Base-by-base conservation (phyloP, 92 coral and sea anemone genomes). In the Pocillopora grandis region DNA sequence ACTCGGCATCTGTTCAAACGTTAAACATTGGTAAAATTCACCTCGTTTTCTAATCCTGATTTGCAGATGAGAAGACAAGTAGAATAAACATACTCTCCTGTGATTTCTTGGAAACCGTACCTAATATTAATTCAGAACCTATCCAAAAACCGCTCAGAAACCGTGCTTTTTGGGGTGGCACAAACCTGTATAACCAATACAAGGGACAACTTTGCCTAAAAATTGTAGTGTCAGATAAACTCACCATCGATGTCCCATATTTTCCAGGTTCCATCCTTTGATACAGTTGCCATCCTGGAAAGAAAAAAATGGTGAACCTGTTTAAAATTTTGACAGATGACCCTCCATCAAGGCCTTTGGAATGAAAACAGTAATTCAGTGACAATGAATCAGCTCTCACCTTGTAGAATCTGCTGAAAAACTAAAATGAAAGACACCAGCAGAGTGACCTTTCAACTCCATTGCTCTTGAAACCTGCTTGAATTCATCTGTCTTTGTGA, bases 261-360 rank as follows among this genome's bases (percentile, higher is more conserved):
- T 91, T 92, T 92, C 99, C 99, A 97, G 0, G 99, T 97, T 49
- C 99, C 97, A 87, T 97, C 99, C 74, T 97, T 97, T 62, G 99
- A 97, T 10, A 97, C 97, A 27, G 99, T 94, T 12, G 98, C 95
- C 98, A 97, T 93, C 76, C 99, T 95, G 74, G 37, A 33, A 12
- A 63, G 58, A 23, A 35, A 9, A 62, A 15, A 59, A 19, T 37
- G 17, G 71, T 60, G 52, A 42, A 42, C 52, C 8, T 42, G 52
- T 42, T 42, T 42, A 42, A 67, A n/a, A 27, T 77, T 12, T 31
- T 23, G 6, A 31, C 10, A 2, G 16, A 55, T 16, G 36, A 1
- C 31, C 8, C 14, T 60, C 20, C 58, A 9, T 33, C 58, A 55
- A 18, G 19, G 19, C 20, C 4, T 7, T 42, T 7, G 8, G 52